Percentiles rank a stretch among this genome's conserved stretches.
These are phyloP conservation scores for Platichthys flesus DNA, from an alignment of 2,113 vertebrate species.

Conservation along the genomic window DNA sequence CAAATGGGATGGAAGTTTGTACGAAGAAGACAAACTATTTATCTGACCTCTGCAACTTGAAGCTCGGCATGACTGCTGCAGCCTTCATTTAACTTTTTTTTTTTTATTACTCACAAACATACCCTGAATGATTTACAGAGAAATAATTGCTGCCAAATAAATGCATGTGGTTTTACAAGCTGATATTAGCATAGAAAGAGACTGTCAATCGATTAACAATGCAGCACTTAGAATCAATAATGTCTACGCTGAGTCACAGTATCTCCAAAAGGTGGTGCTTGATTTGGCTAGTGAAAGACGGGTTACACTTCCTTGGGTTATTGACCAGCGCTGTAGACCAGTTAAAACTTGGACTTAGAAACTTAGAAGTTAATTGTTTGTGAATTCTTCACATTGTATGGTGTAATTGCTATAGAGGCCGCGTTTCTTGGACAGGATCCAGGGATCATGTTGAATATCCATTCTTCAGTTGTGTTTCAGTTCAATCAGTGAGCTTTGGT, in stretches of 20 bases:
- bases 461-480: no score
- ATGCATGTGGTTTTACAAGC: constrained; percentile 34
- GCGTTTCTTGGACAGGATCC: no score
- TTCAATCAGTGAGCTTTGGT: no score
- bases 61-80: background rate
- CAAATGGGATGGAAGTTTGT: background rate
- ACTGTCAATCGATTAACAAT: constrained; percentile 32
- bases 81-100: constrained; percentile 26
- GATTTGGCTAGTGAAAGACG: constrained; percentile 14
- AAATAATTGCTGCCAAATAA: constrained; percentile 40
- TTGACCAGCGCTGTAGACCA: background rate
- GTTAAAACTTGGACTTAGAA: no score
- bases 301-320: constrained; percentile 33
- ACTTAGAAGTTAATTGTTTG: no score
- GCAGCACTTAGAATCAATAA: constrained; percentile 53
- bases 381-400: no score
- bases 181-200: constrained; percentile 41
- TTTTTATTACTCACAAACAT: constrained; percentile 11
- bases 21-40: background rate
- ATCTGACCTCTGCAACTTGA: constrained; percentile 7
- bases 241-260: constrained; percentile 12
- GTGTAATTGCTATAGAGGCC: no score
- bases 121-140: constrained; percentile 23
- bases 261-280: constrained; percentile 15
- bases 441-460: no score